Evolutionary conservation across 2,797 vertebrate genomes (phyloP), one percentile per base, ranked within the genome.

Genomic region (Cryptoprocta ferox): DNA sequence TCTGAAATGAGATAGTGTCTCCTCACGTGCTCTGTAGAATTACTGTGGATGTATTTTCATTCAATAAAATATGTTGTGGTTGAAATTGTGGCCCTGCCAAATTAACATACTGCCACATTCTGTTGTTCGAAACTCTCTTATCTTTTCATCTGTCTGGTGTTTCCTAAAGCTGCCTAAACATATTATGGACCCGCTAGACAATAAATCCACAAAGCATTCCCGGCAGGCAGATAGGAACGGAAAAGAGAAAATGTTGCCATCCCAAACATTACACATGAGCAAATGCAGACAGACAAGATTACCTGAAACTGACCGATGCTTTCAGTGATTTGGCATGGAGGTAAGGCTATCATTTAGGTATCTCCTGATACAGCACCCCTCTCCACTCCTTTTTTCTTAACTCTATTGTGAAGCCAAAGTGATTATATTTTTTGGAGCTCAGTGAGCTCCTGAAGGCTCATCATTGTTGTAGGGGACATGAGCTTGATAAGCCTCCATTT

Each of bases 401-500:
- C 56, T 91, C 61, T 50, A 80, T 73, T 71, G 50, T 39, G 32
- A 94, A 90, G 79, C 80, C 81, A 79, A 78, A 65, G 70, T 66
- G 61, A 84, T 88, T 56, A 66, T 65, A 30, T 94, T 95, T 96
- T 89, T 78, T 59, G 56, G 56, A 59, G 16, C 56, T 24, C 8
- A 59, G 8, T 45, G 56, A 89, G 45, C 85, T 76, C 37, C 82
- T 4, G 63, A 84, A 88, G 63, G 35, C 68, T 53, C 15, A 13
- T 3, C n/a, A 15, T 3, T 21, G 18, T 78, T 21, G 18, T 78
- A 89, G 81, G 61, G 68, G 94, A 63, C 66, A 9, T 93, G 84
- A 97, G 94, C 91, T 76, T 97, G 82, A 88, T 53, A 28, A 75
- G 0, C 61, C 93, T 97, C 42, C 39, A 56, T 98, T 98, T 68